phyloP scores from a whole-genome alignment of 2,888 invertebrate species.

The Drosophila emarginata region DNA sequence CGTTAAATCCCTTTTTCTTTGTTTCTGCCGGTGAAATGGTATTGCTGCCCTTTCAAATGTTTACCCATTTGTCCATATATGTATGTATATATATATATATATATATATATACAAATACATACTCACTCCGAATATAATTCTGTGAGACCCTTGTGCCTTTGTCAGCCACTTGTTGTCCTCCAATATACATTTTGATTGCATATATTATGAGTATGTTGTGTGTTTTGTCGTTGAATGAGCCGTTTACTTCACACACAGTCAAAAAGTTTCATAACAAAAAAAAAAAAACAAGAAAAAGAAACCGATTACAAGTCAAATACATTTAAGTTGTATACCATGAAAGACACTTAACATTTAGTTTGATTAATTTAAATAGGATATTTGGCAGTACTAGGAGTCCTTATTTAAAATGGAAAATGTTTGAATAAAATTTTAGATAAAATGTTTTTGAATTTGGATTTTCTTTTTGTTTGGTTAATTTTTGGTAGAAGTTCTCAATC shows the following conservation, averaged over 20 bases:
- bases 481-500: too few species aligned
- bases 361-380: too few species aligned
- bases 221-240: not conserved
- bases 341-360: too few species aligned
- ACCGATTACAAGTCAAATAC: not conserved
- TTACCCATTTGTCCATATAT: not conserved
- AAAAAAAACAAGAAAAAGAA: not conserved
- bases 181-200: slow-evolving; percentile 45
- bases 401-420: too few species aligned
- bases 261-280: not conserved
- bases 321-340: too few species aligned
- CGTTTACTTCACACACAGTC: not conserved
- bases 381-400: too few species aligned
- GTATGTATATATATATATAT: not conserved
- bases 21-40: not conserved
- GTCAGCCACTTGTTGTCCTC: slow-evolving; percentile 57
- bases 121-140: not conserved
- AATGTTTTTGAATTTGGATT: too few species aligned
- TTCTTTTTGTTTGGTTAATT: too few species aligned
- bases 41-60: not conserved
- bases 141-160: slow-evolving; percentile 37
- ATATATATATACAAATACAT: not conserved
- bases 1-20: slow-evolving; percentile 29
- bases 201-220: slow-evolving; percentile 12
- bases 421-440: too few species aligned